Evolutionary conservation across 2,888 invertebrate genomes (phyloP).

Genomic region (Mesorhabditis spiculigera): DNA sequence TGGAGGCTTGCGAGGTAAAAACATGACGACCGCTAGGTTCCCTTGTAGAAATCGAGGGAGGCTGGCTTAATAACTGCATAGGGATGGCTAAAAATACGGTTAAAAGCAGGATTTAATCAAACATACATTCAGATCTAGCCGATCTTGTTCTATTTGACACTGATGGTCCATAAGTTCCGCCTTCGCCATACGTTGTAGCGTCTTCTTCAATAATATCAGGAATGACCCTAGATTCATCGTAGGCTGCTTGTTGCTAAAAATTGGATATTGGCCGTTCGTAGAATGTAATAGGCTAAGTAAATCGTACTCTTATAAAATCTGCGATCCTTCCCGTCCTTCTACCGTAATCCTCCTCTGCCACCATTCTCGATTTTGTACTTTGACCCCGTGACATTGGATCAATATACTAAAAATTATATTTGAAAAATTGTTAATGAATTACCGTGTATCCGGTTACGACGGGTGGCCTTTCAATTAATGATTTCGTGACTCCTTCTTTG

Average conservation of each 20-base stretch:
- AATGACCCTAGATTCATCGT: not conserved
- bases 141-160: not conserved
- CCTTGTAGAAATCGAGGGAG: not conserved
- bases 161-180: not conserved
- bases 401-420: not conserved
- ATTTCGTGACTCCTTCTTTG: not conserved
- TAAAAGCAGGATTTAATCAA: not conserved
- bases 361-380: not conserved
- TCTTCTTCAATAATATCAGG: not conserved
- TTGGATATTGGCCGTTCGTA: too few species aligned
- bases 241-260: constrained; percentile 1
- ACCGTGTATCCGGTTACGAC: not conserved
- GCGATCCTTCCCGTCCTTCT: constrained; percentile 6
- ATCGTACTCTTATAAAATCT: not conserved
- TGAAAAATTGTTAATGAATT: not conserved
- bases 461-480: not conserved
- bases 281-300: too few species aligned
- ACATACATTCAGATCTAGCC: not conserved
- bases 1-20: not conserved
- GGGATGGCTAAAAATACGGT: not conserved
- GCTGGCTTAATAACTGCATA: not conserved
- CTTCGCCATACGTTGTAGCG: not conserved
- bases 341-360: constrained; percentile 2
- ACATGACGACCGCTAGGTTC: not conserved
- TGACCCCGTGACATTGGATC: not conserved